Evolutionary conservation across 1,140 invertebrate species (phyloP), one percentile per base, ranked within the genome.

Genomic region (Drosophila sproati): DNA sequence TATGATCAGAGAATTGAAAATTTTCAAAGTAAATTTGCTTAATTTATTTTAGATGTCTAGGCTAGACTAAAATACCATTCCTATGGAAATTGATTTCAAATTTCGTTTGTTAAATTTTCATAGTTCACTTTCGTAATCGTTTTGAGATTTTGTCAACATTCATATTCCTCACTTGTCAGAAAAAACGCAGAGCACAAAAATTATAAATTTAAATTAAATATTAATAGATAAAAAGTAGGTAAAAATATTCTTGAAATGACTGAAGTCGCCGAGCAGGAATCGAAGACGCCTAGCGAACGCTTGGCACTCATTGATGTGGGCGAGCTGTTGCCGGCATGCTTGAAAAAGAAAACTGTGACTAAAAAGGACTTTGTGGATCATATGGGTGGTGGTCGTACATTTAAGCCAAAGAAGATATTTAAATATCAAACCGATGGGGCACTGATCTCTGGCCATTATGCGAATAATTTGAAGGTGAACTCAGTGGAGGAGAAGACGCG

Each of bases 361-460:
- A 47, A 54, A 55, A 59, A 54, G 12, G 79, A 82, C 51, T 87
- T 52, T 48, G 43, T 77, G 1, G 55, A 88, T 48, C 82, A 82
- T 39, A 80, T 64, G 31, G 29, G n/a, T 3, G 67, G 8, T 32
- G 32, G 28, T 4, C 43, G 47, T n/a, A 45, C 29, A 10, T 8
- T 51, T 20, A 80, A 28, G 3, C 29, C 60, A 6, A 41, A 48
- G 0, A 52, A 57, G 10, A 34, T 5, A 0, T 41, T 60, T 7
- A 54, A 51, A 55, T 3, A 54, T 3, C 80, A 88, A 63, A 51
- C 62, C 6, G 85, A 89, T 72, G 39, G 45, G 0, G 77, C 80
- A 0, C 39, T 89, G 0, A 68, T 89, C 41, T 47, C 74, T 50
- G 85, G 85, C 0, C 85, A 89, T 35, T 71, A 52, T 77, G 48